Evolutionary conservation across 1,140 invertebrate genomes (phyloP).

Genomic region (Portunus trituberculatus): DNA sequence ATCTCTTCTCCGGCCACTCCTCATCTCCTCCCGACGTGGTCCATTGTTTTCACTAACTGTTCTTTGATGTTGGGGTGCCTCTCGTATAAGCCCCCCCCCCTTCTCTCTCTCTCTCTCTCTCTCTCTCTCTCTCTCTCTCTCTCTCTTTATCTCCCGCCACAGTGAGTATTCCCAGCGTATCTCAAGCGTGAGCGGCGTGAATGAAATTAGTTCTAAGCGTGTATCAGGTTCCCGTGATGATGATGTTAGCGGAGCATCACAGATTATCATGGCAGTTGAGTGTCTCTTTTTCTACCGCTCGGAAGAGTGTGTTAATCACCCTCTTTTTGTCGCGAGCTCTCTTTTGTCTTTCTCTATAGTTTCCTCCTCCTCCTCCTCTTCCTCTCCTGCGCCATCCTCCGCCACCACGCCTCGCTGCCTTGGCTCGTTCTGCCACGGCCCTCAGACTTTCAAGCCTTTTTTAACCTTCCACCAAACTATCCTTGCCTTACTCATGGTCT

Average conservation of each 20-base stretch:
- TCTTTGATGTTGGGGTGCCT: too few relatives aligned
- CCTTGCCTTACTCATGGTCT: not conserved
- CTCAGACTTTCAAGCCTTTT: not conserved
- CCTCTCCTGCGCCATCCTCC: not conserved
- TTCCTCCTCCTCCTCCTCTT: constrained; percentile 1
- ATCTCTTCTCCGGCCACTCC: not conserved
- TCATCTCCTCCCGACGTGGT: not conserved
- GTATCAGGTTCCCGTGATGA: not conserved
- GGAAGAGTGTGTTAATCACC: not conserved
- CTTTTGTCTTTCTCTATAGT: not conserved
- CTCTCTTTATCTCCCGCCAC: not conserved
- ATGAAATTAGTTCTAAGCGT: not conserved
- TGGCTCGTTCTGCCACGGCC: not conserved
- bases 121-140: not conserved
- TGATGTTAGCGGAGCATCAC: not conserved
- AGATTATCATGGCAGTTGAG: not conserved
- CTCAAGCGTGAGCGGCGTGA: not conserved
- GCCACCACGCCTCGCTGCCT: not conserved
- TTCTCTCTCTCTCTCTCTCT: not conserved
- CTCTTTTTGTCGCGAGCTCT: not conserved
- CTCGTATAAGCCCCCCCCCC: not conserved
- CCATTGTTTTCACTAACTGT: too few relatives aligned
- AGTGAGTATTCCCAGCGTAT: not conserved
- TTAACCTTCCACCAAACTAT: not conserved
- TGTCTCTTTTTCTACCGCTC: not conserved